Conservation (phyloP, 37 sponge, comb jelly and placozoan genomes). For the Aplysina aerophoba region DNA sequence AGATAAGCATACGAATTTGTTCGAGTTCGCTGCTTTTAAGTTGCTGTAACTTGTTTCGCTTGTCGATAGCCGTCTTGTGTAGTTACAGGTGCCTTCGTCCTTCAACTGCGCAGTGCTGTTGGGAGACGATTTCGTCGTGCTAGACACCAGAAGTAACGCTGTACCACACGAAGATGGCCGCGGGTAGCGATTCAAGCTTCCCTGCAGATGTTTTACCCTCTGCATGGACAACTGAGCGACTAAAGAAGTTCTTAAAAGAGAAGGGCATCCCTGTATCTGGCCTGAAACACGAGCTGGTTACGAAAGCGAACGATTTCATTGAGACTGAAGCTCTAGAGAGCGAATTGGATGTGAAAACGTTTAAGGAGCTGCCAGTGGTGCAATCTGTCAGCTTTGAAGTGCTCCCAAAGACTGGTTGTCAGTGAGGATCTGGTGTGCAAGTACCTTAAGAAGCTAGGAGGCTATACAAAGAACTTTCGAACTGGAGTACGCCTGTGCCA, state of each 20-base stretch:
- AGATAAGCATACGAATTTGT: too few relatives aligned
- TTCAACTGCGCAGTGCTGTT: too few relatives aligned
- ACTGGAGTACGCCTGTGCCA: slow-evolving; percentile 35
- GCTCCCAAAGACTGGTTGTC: slow-evolving; percentile 13
- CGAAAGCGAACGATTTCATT: slow-evolving; percentile 16
- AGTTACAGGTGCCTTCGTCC: too few relatives aligned
- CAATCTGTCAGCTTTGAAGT: slow-evolving; percentile 14
- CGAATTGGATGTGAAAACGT: slow-evolving; percentile 25
- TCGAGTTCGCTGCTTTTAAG: too few relatives aligned
- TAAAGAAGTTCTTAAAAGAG: slow-evolving; percentile 12
- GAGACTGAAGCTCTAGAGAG: slow-evolving; percentile 28
- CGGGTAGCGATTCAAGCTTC: too few relatives aligned
- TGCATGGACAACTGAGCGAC: slow-evolving; percentile 18
- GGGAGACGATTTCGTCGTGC: too few relatives aligned
- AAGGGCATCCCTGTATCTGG: slow-evolving; percentile 13
- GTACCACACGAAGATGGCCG: too few relatives aligned
- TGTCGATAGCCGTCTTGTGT: too few relatives aligned
- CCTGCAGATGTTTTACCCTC: not conserved
- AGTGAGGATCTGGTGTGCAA: not conserved
- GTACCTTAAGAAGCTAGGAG: slow-evolving; percentile 15
- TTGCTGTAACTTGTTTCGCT: too few relatives aligned
- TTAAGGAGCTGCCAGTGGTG: slow-evolving; percentile 2
- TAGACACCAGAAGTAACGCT: too few relatives aligned
- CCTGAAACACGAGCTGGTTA: slow-evolving; percentile 19
- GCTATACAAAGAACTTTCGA: slow-evolving; percentile 43